Base-by-base conservation (phyloP, 2,113 vertebrate genomes). In the Crotophaga sulcirostris region DNA sequence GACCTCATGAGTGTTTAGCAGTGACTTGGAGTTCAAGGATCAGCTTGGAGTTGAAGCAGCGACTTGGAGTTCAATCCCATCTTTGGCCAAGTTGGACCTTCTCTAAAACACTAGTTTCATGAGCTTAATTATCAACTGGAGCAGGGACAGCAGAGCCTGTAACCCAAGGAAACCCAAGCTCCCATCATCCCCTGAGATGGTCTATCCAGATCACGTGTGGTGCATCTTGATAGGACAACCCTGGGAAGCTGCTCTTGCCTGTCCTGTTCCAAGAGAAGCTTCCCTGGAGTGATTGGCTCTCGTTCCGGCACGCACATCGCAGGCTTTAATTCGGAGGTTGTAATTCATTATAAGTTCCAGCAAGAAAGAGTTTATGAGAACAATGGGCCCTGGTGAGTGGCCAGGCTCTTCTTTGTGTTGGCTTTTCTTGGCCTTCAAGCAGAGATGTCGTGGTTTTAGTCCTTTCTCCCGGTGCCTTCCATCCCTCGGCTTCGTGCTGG, bases 1-100 rank as follows among this genome's bases (percentile, higher is more conserved):
- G 25, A 11, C 80, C 29, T 70, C 31, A 5, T 0, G 3, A 16
- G 6, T 4, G 0, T 63, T 56, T 3, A 33, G 8, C 0, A 3
- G 51, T 66, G 59, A 33, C 15, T 28, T 21, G n/a, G 33, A 52
- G 19, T 16, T 90, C 60, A 16, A 24, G 38, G 38, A 44, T 24
- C 40, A 42, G 13, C 40, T 42, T 42, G 13, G 40, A 42, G 40
- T 42, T n/a, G n/a, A n/a, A 34, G 8, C 0, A 3, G 54, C 60
- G 59, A 33, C 15, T 28, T 21, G n/a, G 29, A 54, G 17, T 16
- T 91, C 60, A 16, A n/a, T 18, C 44, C 38, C 7, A 6, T 1
- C 55, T 44, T 70, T 23, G 38, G 34, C 16, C 59, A 58, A 74
- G 42, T 33, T 47, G 55, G 25, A 10, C 12, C 66, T 66, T 12